Conservation (phyloP, 2,797 vertebrate species). For the Helostoma temminkii region DNA sequence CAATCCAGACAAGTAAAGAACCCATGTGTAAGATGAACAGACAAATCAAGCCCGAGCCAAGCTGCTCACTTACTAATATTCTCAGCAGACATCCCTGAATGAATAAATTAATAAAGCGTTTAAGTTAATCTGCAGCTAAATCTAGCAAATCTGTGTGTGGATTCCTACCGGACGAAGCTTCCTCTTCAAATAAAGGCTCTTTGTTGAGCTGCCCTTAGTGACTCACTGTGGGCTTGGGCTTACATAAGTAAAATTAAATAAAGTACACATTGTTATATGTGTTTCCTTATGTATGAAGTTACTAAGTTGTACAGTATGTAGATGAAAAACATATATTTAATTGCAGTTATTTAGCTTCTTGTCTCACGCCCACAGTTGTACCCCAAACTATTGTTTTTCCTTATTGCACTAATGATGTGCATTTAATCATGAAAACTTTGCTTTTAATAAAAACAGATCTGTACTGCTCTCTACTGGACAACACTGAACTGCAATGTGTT, state of each 20-base stretch:
- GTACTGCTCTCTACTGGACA: not conserved
- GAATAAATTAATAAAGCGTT: too few relatives aligned
- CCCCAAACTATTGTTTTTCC: not conserved
- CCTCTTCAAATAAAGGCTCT: conserved; percentile 22
- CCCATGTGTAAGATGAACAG: not conserved
- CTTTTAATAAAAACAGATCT: not conserved
- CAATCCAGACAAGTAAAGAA: not conserved
- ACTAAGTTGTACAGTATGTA: too few relatives aligned
- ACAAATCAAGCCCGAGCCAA: too few relatives aligned
- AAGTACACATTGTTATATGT: too few relatives aligned
- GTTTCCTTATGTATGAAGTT: too few relatives aligned
- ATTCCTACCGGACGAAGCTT: conserved; percentile 18
- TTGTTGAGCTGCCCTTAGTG: conserved; percentile 23
- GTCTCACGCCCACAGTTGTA: too few relatives aligned
- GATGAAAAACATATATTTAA: too few relatives aligned
- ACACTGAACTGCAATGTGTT: not conserved
- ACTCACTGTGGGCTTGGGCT: not conserved
- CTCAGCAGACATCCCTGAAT: not conserved
- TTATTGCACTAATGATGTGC: not conserved
- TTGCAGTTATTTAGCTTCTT: too few relatives aligned
- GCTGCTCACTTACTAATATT: not conserved
- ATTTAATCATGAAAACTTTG: not conserved
- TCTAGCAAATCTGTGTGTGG: conserved; percentile 2
- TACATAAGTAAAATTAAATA: not conserved
- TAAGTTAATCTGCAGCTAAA: not conserved